These are phyloP conservation scores for Philypnodon macrostomus DNA, from an alignment of 2,797 vertebrate genomes.

Conservation along the genomic window DNA sequence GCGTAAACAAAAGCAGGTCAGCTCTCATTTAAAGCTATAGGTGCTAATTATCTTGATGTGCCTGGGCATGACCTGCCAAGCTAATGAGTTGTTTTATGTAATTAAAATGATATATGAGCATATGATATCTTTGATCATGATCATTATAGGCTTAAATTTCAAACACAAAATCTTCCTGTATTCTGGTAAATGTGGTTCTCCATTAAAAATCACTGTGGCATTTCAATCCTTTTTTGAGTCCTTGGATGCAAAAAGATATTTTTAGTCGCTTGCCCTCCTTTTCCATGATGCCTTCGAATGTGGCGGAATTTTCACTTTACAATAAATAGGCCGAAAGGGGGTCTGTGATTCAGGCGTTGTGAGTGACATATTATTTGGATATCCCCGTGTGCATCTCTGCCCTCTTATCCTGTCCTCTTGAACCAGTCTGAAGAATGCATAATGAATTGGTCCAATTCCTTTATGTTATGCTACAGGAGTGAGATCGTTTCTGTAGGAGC, in stretches of 20 bases:
- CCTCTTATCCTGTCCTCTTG: constrained; percentile 40
- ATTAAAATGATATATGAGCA: constrained; percentile 1
- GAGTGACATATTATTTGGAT: constrained; percentile 48
- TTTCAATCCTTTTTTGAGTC: constrained; percentile 12
- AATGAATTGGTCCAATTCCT: constrained; percentile 35
- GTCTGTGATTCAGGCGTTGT: constrained; percentile 29
- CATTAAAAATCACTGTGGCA: constrained; percentile 28
- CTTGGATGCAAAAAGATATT: constrained; percentile 21
- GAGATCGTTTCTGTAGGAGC: constrained; percentile 43
- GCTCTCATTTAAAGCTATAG: background rate
- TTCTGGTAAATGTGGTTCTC: constrained; percentile 25
- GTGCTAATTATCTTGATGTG: background rate
- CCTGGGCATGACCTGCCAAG: background rate
- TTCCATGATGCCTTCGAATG: constrained; percentile 11
- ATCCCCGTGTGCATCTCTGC: constrained; percentile 32
- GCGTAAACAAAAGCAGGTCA: background rate
- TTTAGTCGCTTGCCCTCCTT: constrained; percentile 18
- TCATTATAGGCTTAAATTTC: constrained; percentile 38
- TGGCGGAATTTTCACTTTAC: constrained; percentile 36
- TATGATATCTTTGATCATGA: constrained; percentile 4
- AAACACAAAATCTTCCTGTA: constrained; percentile 22
- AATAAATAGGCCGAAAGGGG: constrained; percentile 22
- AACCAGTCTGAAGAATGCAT: constrained; percentile 33
- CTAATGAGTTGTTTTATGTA: background rate
- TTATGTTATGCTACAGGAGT: constrained; percentile 28